Percentiles rank a stretch among this genome's conserved stretches.
Evolutionary conservation across 1,140 invertebrate species (phyloP).

Genomic region (Pectinophora gossypiella): DNA sequence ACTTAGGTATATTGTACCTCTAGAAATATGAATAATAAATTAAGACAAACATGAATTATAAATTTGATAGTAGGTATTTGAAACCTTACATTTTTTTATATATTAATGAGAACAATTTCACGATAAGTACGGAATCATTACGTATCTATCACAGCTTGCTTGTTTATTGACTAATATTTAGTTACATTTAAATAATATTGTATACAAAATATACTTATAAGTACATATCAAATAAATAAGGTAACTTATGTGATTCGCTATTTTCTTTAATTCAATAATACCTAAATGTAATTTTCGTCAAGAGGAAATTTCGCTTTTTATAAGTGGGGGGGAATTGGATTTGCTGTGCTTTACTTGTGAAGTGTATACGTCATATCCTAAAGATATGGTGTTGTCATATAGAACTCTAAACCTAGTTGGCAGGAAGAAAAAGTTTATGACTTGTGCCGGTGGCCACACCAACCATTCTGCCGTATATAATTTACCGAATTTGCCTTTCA

Average conservation of each 20-base stretch:
- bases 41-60: too few species aligned
- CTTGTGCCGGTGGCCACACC: conserved; percentile 85
- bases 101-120: too few species aligned
- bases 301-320: conserved; percentile 10
- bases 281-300: conserved; percentile 12
- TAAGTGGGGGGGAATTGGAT: too few species aligned
- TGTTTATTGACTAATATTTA: conserved; percentile 14
- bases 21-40: too few species aligned
- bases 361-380: conserved; percentile 95
- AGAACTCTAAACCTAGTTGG: conserved; percentile 90
- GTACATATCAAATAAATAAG: neutral
- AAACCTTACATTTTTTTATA: too few species aligned
- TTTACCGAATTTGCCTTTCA: conserved; percentile 85
- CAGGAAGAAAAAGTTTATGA: conserved; percentile 90
- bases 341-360: conserved; percentile 89
- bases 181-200: too few species aligned
- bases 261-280: too few species aligned
- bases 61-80: too few species aligned
- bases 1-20: too few species aligned
- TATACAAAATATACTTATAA: neutral
- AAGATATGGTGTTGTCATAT: conserved; percentile 93
- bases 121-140: too few species aligned
- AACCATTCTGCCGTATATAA: conserved; percentile 90
- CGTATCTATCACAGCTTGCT: conserved; percentile 50
- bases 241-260: neutral